Evolutionary conservation across 2,113 vertebrate species (phyloP), one percentile per base, ranked within the genome.

Genomic region (Rhegmatorhina hoffmannsi): DNA sequence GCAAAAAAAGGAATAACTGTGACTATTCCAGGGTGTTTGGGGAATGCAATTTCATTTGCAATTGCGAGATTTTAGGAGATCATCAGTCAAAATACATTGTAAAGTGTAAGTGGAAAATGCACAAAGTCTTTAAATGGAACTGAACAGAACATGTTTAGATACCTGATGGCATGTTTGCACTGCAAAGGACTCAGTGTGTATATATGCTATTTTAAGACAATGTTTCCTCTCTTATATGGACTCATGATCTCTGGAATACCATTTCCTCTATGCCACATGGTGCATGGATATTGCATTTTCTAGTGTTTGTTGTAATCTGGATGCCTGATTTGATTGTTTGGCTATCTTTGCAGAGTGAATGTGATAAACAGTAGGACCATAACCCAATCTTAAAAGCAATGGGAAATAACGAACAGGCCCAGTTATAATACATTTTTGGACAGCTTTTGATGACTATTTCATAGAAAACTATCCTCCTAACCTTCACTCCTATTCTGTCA

Each of bases 361-460:
- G 94, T 89, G 95, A 96, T 96, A 96, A 93, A 92, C 83, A 84
- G 31, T 72, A 82, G 49, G 88, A 90, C 66, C 73, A 84, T 95
- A 96, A 96, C 93, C 68, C 90, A 96, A 94, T 95, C 90, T 94
- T 92, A 72, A 95, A 96, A 90, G 92, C 93, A 93, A 90, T 87
- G 90, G 93, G 94, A 92, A 97, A 96, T 95, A 95, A 95, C 93
- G 56, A 90, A 66, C 38, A 69, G 34, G 17, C 2, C 38, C 60
- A 38, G 36, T 70, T 96, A 84, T 84, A 86, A 92, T 56, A 49
- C 34, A 69, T 81, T 92, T 94, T 90, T 88, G 63, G 33, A 70
- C 52, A 87, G 40, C 64, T 95, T 84, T 75, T 69, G 60, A 81
- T 84, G 25, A 72, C 75, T 90, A 68, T 90, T 93, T 93, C 55